A percentile compares a stretch with the other conserved stretches of the same genome.
phyloP scores from a whole-genome alignment of 2,797 vertebrate species.

The Falco peregrinus region DNA sequence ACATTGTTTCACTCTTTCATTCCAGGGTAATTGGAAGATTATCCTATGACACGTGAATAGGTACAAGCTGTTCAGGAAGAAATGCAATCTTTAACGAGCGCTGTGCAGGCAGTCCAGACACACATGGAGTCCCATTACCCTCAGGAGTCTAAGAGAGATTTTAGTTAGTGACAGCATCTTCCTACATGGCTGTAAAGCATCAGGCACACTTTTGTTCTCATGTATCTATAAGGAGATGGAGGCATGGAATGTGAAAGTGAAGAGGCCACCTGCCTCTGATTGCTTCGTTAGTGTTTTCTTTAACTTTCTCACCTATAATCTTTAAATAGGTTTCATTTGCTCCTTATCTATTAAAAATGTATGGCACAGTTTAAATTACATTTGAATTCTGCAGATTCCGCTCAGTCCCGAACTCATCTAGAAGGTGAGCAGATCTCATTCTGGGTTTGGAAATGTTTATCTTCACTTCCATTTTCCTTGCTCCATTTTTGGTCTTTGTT shows the following conservation, averaged over 20 bases:
- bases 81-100: neutral
- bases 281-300: neutral
- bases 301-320: neutral
- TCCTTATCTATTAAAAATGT: neutral
- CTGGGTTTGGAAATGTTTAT: neutral
- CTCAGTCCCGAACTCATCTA: neutral
- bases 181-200: neutral
- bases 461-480: neutral
- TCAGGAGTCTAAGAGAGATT: neutral
- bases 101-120: neutral
- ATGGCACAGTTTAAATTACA: neutral
- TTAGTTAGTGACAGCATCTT: neutral
- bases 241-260: neutral
- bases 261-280: neutral
- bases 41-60: neutral
- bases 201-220: slow-evolving; percentile 9
- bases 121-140: neutral
- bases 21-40: slow-evolving; percentile 24
- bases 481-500: neutral
- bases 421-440: neutral
- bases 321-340: neutral
- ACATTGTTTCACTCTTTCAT: neutral
- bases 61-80: slow-evolving; percentile 14
- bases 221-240: neutral
- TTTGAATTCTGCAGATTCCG: neutral